Evolutionary conservation across 2,113 vertebrate species (phyloP), one percentile per base, ranked within the genome.

Genomic region (Amazona vittata): DNA sequence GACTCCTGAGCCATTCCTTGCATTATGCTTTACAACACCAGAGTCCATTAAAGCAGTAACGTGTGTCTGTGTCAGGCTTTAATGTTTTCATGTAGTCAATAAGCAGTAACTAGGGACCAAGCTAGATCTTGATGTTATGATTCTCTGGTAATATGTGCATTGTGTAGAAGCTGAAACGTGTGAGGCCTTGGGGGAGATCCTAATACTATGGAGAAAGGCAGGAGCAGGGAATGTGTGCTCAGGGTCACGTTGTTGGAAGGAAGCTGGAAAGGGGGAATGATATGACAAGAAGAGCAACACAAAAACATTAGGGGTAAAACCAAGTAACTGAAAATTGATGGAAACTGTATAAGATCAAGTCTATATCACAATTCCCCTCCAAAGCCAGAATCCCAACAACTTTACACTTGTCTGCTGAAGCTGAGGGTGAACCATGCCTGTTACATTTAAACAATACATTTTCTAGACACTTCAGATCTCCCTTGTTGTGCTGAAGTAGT

Each of bases 181-280:
- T 14, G 62, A 55, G 71, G 47, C 15, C 10, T 19, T 5, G n/a
- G 4, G 64, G 55, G n/a, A 47, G 43, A 43, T 43, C 37, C 26
- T 39, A 52, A 47, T 10, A 0, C 50, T 33, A 0, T 1, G 1
- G 33, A 10, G 67, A 55, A 43, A 44, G 35, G 52, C 43, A n/a
- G 64, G 57, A 67, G 81, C 19, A 43, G 74, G 67, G 82, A n/a
- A 57, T 0, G 6, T 35, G 62, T 53, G 7, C 12, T 46, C 5
- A 3, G 20, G 25, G 41, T 31, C 28, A 21, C 12, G 4, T 39
- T 5, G 15, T 6, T 50, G 67, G 68, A 35, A 41, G 55, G 55
- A 57, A 29, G 28, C 46, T 35, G 62, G 47, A 35, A 17, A 21
- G 26, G 12, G 14, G 8, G 11, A 76, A 29, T 12, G 52, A 22